Base-by-base conservation (phyloP, 2,888 invertebrate genomes). In the Lasiommata megera region DNA sequence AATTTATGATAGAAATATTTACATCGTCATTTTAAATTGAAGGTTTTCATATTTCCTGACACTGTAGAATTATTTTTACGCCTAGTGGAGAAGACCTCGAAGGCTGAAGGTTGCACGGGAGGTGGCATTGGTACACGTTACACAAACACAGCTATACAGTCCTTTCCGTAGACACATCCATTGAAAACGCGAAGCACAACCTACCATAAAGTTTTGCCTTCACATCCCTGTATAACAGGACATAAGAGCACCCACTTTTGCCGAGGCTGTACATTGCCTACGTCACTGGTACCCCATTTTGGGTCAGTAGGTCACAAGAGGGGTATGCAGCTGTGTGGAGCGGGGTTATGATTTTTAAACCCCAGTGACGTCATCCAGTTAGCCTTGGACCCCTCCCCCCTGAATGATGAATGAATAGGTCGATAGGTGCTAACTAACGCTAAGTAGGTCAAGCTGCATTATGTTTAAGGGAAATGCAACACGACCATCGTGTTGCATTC, bases 231-330 rank as follows among this genome's bases (percentile, higher is more conserved):
- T 54, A 57, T 34, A 40, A 62, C 53, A 52, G 58, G 50, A 40
- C 41, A 40, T 43, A 29, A 51, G 63, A 68, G 66, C 64, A 72
- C 76, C 72, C 57, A 28, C 61, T 77, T 64, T 67, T 74, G 43
- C 70, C 67, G 65, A 65, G 72, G 70, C 62, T 85, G 85, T 88
- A 86, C 79, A 65, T 46, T 72, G 76, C 74, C 82, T 84, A 89
- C 89, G 89, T 89, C 89, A 89, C 82, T 73, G 67, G 71, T 72
- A 73, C 66, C 69, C 76, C 76, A 76, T 88, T 87, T 86, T 86
- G 80, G 88, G 88, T 89, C 74, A 89, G 80, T 88, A 81, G 89
- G 88, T 88, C 88, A 85, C 75, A 70, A 74, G 77, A 77, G 84
- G 84, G 82, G 84, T 79, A 78, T 84, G 86, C 84, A 85, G 77